Percentiles rank a stretch among this genome's conserved stretches.
Conservation (phyloP, 2,888 invertebrate genomes). For the Phorcus lineatus region DNA sequence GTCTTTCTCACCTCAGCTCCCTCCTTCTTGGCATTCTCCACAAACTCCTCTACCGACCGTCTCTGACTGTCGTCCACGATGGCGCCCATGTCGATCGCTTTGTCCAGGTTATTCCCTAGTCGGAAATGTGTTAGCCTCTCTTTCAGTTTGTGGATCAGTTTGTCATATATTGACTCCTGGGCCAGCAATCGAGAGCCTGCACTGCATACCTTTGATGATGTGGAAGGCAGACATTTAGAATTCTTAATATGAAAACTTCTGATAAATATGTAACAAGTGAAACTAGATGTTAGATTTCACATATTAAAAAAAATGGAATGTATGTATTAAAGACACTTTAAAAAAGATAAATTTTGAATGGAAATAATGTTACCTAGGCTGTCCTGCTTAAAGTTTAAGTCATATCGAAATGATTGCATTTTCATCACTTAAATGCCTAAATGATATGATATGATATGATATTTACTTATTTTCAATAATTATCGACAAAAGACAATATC, state of each 20-base stretch:
- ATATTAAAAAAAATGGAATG: too few relatives aligned
- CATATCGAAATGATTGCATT: too few relatives aligned
- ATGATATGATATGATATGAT: too few relatives aligned
- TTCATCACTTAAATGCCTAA: too few relatives aligned
- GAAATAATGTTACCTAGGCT: too few relatives aligned
- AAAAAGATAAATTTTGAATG: too few relatives aligned
- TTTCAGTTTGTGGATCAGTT: constrained; percentile 77
- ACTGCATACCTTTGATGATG: constrained; percentile 77
- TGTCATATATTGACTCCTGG: constrained; percentile 78
- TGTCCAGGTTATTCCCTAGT: constrained; percentile 76
- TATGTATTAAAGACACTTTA: too few relatives aligned
- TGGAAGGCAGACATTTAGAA: neutral
- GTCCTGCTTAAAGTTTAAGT: too few relatives aligned
- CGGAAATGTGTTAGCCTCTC: constrained; percentile 73
- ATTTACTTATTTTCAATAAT: too few relatives aligned
- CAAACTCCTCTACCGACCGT: constrained; percentile 61
- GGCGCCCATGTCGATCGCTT: constrained; percentile 77
- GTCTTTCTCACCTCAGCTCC: constrained; percentile 77
- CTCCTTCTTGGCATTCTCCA: constrained; percentile 66
- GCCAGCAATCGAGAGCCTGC: constrained; percentile 78
- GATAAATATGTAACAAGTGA: too few relatives aligned
- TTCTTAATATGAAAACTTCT: neutral
- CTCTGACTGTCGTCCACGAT: constrained; percentile 72
- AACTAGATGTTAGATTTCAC: too few relatives aligned
- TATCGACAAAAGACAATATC: too few relatives aligned